Base-by-base conservation (phyloP, 2,888 invertebrate genomes). In the Blomia tropicalis region DNA sequence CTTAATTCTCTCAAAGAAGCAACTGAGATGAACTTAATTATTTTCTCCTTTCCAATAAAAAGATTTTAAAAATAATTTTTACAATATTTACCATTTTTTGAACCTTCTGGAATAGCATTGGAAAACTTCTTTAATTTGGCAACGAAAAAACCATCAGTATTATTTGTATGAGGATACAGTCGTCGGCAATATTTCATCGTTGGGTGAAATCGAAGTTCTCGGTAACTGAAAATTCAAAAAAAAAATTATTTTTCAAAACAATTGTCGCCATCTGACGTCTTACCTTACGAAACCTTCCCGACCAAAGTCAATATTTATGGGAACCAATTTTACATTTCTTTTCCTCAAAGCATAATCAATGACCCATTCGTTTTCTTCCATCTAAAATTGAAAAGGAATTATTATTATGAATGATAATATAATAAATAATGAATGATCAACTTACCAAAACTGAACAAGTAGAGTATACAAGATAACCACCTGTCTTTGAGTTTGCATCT, bases 91-190 rank as follows among this genome's bases (percentile, higher is more conserved):
- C n/a, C n/a, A n/a, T n/a, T n/a, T n/a, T n/a, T n/a, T n/a, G n/a
- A n/a, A n/a, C n/a, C 22, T 5, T 44, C 36, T 7, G 69, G 69
- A 27, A 67, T 70, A 14, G 64, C 66, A 76, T 93, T 89, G 0
- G 88, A 89, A 73, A 93, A 85, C 73, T 99, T 99, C 76, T 92
- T 91, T 17, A 99, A 75, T 76, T 99, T 99, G 0, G 95, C 95
- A 1, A 99, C 93, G 77, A 85, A 99, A 75, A 99, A 99, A 2
- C 98, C 98, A 76, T 99, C 98, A 86, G 98, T 89, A 73, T 99
- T 99, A 73, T 98, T 92, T 2, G 86, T 84, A 73, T 99, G 98
- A 0, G 98, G 98, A 76, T 98, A 99, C 76, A 89, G 93, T 59
- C 98, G 79, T 72, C 83, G 81, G 0, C 91, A 86, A 63, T 89